A percentile compares a stretch with the other conserved stretches of the same genome.
Conservation (phyloP, 2,797 vertebrate species). For the Rhodeus uyekii region DNA sequence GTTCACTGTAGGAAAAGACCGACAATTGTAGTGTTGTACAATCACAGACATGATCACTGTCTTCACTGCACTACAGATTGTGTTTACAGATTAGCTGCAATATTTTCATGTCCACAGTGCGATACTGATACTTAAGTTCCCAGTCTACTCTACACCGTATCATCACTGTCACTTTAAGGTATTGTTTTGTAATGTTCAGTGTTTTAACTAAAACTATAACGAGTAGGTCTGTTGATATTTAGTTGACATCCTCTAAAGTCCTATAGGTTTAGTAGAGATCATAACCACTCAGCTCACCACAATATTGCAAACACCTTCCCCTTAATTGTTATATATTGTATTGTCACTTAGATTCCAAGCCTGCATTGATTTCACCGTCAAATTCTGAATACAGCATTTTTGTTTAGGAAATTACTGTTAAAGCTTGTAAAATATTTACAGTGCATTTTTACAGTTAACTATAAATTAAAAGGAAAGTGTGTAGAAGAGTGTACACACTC, state of each 20-base stretch:
- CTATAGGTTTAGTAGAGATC: background rate
- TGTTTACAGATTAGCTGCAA: conserved; percentile 12
- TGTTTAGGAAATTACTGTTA: background rate
- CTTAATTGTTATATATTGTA: background rate
- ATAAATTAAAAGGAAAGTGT: background rate
- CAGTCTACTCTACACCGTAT: background rate
- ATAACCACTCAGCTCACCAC: background rate
- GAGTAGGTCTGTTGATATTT: background rate
- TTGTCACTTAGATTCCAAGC: too few relatives aligned
- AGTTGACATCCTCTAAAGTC: background rate
- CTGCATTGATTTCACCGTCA: background rate
- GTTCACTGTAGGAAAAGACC: background rate
- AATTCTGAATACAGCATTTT: background rate
- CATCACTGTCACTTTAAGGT: background rate
- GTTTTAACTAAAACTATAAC: background rate
- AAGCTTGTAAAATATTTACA: background rate
- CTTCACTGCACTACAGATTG: conserved; percentile 1
- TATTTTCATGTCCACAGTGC: conserved; percentile 10
- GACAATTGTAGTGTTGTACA: background rate
- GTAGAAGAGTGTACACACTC: background rate
- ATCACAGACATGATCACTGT: background rate
- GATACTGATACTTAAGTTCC: background rate
- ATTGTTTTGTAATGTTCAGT: background rate
- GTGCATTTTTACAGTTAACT: background rate
- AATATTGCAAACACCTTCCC: background rate